Evolutionary conservation across 2,797 vertebrate genomes (phyloP).

Genomic region (Xiphophorus birchmanni): DNA sequence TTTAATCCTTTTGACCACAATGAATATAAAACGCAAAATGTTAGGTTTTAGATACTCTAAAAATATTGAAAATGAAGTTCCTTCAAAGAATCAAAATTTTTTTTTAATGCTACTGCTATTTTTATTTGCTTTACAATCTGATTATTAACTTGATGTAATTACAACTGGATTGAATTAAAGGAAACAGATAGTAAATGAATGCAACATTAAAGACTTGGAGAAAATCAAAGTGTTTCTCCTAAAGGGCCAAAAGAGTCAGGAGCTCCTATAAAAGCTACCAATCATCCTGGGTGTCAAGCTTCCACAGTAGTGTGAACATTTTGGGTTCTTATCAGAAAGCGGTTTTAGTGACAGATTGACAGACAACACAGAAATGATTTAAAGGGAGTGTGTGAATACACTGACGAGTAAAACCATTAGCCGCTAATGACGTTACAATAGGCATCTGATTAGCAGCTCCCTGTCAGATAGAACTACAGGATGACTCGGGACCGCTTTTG

Average conservation of each 20-base stretch:
- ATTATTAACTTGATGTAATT: neutral
- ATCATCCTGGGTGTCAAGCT: neutral
- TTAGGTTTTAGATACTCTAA: neutral
- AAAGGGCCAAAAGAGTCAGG: neutral
- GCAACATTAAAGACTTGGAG: neutral
- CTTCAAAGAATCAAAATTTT: neutral
- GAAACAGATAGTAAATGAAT: neutral
- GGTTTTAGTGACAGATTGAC: neutral
- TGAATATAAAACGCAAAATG: neutral
- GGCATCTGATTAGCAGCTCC: neutral
- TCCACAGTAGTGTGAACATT: neutral
- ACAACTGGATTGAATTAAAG: neutral
- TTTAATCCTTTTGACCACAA: neutral
- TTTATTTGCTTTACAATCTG: neutral
- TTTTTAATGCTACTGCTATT: neutral
- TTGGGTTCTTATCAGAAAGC: neutral
- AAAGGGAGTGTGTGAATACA: neutral
- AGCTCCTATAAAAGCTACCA: neutral
- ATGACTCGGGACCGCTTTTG: neutral
- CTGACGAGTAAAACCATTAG: neutral
- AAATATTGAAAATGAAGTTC: neutral
- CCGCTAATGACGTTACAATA: neutral
- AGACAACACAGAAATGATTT: neutral
- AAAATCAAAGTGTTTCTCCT: neutral
- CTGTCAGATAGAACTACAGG: neutral